These are phyloP conservation scores for Hydrochoerus hydrochaeris DNA, from an alignment of 2,113 vertebrate genomes.

Conservation along the genomic window DNA sequence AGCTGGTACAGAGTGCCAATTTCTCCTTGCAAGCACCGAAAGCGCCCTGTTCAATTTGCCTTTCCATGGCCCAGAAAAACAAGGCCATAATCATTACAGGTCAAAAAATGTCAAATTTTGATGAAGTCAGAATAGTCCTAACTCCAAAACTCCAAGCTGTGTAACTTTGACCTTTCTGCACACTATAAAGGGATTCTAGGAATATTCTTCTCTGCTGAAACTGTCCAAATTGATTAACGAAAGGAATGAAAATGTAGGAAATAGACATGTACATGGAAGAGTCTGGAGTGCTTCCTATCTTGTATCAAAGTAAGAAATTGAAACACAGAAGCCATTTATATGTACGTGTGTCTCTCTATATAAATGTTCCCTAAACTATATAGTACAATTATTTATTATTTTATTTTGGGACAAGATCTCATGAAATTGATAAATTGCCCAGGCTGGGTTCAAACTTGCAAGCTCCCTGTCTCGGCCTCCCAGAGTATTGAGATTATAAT, in stretches of 20 bases:
- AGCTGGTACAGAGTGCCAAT: conserved; percentile 75
- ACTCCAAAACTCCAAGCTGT: neutral
- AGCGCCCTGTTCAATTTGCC: neutral
- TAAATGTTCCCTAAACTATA: neutral
- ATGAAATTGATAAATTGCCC: neutral
- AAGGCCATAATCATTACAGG: conserved; percentile 60
- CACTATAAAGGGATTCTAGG: neutral
- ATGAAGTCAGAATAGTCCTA: neutral
- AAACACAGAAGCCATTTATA: neutral
- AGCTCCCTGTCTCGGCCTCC: neutral
- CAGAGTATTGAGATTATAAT: neutral
- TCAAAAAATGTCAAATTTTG: neutral
- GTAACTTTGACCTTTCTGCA: neutral
- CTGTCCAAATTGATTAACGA: neutral
- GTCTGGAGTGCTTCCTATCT: neutral
- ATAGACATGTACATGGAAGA: neutral
- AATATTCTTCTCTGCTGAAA: neutral
- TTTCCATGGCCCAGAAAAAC: conserved; percentile 23
- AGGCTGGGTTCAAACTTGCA: neutral
- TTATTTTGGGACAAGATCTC: neutral
- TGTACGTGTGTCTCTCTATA: too few relatives aligned
- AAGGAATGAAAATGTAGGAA: neutral
- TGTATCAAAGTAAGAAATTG: neutral
- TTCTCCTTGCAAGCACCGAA: conserved; percentile 13
- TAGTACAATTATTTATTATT: neutral